Evolutionary conservation across 2,797 vertebrate genomes (phyloP).

Genomic region (Hafferia zeledoni): DNA sequence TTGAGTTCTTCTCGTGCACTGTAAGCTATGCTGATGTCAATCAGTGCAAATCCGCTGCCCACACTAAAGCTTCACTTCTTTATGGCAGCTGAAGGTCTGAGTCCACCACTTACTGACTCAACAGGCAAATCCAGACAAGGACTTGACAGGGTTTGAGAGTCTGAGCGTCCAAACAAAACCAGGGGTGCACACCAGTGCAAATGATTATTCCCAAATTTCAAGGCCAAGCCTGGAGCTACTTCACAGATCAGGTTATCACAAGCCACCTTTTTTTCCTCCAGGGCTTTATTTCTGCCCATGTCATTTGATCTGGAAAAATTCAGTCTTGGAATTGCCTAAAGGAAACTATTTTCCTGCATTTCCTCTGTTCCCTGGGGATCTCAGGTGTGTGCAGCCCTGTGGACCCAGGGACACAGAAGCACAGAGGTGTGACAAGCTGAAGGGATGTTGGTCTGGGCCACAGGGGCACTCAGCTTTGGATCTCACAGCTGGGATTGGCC

Average conservation of each 20-base stretch:
- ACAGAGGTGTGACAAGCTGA: background rate
- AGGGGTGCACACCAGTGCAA: background rate
- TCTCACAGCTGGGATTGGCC: background rate
- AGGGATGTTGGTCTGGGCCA: fast-evolving
- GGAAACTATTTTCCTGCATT: background rate
- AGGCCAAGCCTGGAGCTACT: background rate
- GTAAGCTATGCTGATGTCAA: background rate
- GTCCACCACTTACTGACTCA: background rate
- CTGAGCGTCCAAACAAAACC: background rate
- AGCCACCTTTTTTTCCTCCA: background rate
- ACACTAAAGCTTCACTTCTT: background rate
- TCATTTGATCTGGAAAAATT: background rate
- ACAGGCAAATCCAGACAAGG: background rate
- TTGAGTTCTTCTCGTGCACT: background rate
- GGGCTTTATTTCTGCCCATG: background rate
- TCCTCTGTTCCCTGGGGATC: background rate
- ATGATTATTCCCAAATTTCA: background rate
- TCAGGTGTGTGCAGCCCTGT: background rate
- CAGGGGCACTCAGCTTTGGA: background rate
- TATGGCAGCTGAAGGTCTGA: background rate
- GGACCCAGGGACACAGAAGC: background rate
- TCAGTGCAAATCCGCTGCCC: background rate
- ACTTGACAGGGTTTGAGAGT: background rate
- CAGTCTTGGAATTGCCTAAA: background rate
- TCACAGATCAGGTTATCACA: background rate